These are phyloP conservation scores for Cephus nigrinus DNA, from an alignment of 2,888 invertebrate genomes.

Conservation along the genomic window DNA sequence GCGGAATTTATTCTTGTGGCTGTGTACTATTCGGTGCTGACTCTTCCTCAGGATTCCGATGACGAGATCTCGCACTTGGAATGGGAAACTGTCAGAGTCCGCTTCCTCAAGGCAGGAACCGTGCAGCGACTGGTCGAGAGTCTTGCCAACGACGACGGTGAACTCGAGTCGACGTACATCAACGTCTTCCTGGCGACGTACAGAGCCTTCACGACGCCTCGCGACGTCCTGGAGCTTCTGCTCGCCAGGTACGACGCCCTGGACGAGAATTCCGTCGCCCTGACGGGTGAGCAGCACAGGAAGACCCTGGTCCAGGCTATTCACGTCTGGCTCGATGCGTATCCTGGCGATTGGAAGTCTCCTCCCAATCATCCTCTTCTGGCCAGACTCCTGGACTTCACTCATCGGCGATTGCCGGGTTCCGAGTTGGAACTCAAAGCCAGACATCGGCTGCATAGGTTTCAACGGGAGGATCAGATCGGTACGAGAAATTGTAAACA, in stretches of 20 bases:
- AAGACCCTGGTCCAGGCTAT: conserved; percentile 90
- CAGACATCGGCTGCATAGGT: conserved; percentile 80
- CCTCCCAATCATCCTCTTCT: conserved; percentile 84
- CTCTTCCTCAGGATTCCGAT: conserved; percentile 78
- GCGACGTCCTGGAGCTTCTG: conserved; percentile 85
- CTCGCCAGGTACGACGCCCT: conserved; percentile 82
- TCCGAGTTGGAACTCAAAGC: conserved; percentile 85
- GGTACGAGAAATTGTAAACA: conserved; percentile 33
- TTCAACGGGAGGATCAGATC: conserved; percentile 71
- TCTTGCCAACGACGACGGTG: conserved; percentile 92
- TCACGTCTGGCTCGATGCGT: conserved; percentile 97
- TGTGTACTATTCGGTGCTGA: background rate
- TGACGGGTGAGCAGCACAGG: conserved; percentile 77
- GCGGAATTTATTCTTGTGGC: background rate
- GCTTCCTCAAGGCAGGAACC: conserved; percentile 96
- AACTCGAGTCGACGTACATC: conserved; percentile 97
- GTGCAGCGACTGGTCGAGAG: conserved; percentile 94
- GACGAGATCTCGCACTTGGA: conserved; percentile 96
- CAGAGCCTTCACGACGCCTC: conserved; percentile 89
- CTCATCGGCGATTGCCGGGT: conserved; percentile 82
- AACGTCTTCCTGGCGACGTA: conserved; percentile 97
- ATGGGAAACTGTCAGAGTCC: conserved; percentile 97
- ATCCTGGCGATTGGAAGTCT: conserved; percentile 92
- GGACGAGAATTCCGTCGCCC: conserved; percentile 70
- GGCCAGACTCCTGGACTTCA: conserved; percentile 86